Base-by-base conservation (phyloP, 2,888 invertebrate species). In the Linnaemya tessellans region DNA sequence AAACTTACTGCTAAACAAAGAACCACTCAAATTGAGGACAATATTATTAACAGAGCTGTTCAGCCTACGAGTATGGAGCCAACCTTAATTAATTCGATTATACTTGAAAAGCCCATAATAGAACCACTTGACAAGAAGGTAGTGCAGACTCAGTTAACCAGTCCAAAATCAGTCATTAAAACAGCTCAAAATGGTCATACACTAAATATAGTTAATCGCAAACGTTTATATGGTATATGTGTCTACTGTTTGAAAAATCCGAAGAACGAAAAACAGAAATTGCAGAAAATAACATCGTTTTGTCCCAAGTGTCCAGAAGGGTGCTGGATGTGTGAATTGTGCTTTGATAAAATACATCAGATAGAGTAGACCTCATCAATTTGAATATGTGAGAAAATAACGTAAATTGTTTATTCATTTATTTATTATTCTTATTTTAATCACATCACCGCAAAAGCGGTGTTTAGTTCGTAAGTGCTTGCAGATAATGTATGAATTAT, bases 251-350 rank as follows among this genome's bases (percentile, higher is more conserved):
- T 93, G 4, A 91, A 90, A 64, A 86, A 84, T 30, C 80, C 74
- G 0, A 56, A 68, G 15, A 70, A 83, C 3, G 85, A 84, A n/a
- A 88, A 87, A 30, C 83, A 79, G 10, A 58, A 87, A 30, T 82
- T 92, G 20, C 71, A 84, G 0, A 92, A 91, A 81, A 89, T 93
- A 3, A 87, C 87, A 9, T 92, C 93, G 3, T 91, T 90, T 84
- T 93, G 93, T 71, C 90, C 92, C 13, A 86, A 87, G 38, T 93
- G 93, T 83, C 92, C 92, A 0, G 90, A 90, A 62, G 90, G 91
- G 15, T 90, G 90, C 82, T 93, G 92, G 93, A 91, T 93, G 87
- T 93, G 93, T 83, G 89, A 89, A 43, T 1, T 78, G 0, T 93
- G 93, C 84, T 92, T 93, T 71, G 89, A 89, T 80, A 60, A 80